A percentile compares a stretch with the other conserved stretches of the same genome.
phyloP scores from a whole-genome alignment of 1,140 invertebrate genomes.

The Pseudomyrmex pallidus region DNA sequence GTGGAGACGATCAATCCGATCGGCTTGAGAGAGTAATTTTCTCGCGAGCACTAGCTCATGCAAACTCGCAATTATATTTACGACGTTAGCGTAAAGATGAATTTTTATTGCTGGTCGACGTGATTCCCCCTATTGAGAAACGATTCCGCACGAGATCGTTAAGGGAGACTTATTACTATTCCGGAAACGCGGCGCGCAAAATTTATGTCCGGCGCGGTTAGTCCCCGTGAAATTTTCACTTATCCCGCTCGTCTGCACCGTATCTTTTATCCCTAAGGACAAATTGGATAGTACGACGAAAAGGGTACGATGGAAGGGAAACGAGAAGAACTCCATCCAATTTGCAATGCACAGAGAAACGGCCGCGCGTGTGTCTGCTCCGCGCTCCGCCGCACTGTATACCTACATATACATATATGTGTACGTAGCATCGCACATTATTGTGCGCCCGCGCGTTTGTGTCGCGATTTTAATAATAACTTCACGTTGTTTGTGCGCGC shows the following conservation, averaged over 20 bases:
- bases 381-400: background rate
- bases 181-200: slow-evolving; percentile 16
- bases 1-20: background rate
- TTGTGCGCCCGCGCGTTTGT: slow-evolving; percentile 8
- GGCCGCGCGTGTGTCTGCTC: slow-evolving; percentile 20
- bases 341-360: slow-evolving; percentile 70
- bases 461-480: slow-evolving; percentile 35
- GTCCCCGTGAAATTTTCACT: slow-evolving; percentile 62
- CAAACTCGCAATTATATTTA: slow-evolving; percentile 51
- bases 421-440: slow-evolving; percentile 23
- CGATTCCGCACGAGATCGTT: slow-evolving; percentile 41
- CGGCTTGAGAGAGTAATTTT: background rate
- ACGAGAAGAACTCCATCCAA: slow-evolving; percentile 63
- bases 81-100: background rate
- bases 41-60: background rate
- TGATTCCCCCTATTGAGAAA: slow-evolving; percentile 36
- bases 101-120: slow-evolving; percentile 30
- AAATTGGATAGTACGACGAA: slow-evolving; percentile 71
- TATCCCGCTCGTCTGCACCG: slow-evolving; percentile 52
- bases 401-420: background rate
- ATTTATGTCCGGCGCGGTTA: slow-evolving; percentile 54
- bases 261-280: slow-evolving; percentile 63
- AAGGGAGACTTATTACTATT: slow-evolving; percentile 56
- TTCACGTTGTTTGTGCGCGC: slow-evolving; percentile 1
- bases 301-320: slow-evolving; percentile 26